Evolutionary conservation across 1,140 invertebrate species (phyloP).

Genomic region (Archivesica marissinica): DNA sequence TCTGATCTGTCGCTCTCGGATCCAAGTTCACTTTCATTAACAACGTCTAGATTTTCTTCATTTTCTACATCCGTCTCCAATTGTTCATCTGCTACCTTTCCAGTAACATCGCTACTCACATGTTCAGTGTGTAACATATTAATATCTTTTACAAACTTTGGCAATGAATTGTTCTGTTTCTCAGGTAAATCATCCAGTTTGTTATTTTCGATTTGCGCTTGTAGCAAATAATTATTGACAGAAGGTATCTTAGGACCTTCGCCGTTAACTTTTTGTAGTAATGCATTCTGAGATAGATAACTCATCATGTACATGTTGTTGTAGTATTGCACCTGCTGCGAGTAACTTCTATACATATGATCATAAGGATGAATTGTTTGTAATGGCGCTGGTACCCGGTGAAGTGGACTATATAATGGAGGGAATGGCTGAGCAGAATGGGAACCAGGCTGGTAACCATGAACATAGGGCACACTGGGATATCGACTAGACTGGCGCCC

Average conservation of each 20-base stretch:
- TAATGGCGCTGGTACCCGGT: not conserved
- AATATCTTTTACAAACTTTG: not conserved
- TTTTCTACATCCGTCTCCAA: too few species aligned
- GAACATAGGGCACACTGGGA: not conserved
- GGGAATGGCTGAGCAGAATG: not conserved
- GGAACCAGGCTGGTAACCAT: not conserved
- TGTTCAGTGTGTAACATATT: not conserved
- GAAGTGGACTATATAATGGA: not conserved
- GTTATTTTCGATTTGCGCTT: not conserved
- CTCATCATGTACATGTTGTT: slow-evolving; percentile 54
- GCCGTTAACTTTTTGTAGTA: not conserved
- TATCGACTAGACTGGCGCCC: not conserved
- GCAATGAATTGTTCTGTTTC: not conserved
- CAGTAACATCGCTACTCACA: too few species aligned
- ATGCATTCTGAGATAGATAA: slow-evolving; percentile 17
- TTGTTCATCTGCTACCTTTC: too few species aligned
- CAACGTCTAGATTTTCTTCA: not conserved
- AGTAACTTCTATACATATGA: slow-evolving; percentile 7
- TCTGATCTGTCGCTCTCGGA: not conserved
- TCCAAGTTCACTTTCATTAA: not conserved
- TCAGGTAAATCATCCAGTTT: not conserved
- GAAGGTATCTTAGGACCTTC: not conserved
- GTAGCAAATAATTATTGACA: not conserved
- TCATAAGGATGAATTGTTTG: not conserved
- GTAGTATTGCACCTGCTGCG: slow-evolving; percentile 38